phyloP scores from a whole-genome alignment of 2,797 vertebrate species.

The Trematomus bernacchii region DNA sequence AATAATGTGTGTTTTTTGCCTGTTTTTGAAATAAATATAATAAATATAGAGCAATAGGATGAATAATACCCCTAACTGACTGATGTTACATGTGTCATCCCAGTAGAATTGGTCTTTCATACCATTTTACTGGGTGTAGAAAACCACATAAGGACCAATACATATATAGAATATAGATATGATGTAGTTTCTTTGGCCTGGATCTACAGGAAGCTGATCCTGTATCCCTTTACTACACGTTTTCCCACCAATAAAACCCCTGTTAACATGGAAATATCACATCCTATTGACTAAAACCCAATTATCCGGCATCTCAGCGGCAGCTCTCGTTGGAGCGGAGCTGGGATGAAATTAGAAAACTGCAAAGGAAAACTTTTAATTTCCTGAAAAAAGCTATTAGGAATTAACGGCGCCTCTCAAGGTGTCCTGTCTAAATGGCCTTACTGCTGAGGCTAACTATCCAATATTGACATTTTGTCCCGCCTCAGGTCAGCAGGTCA shows the following conservation, averaged over 20 bases:
- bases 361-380: slow-evolving; percentile 51
- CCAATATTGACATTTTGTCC: slow-evolving; percentile 79
- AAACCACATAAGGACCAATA: slow-evolving; percentile 49
- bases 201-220: slow-evolving; percentile 19
- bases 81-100: slow-evolving; percentile 16
- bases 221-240: neutral
- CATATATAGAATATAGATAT: neutral
- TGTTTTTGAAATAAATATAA: neutral
- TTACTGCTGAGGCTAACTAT: slow-evolving; percentile 73
- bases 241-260: slow-evolving; percentile 13
- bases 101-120: slow-evolving; percentile 19
- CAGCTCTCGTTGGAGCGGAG: slow-evolving; percentile 14
- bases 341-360: slow-evolving; percentile 16
- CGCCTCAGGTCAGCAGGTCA: slow-evolving; percentile 78
- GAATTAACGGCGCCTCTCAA: slow-evolving; percentile 43
- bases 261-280: slow-evolving; percentile 41
- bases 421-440: slow-evolving; percentile 61
- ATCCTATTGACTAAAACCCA: slow-evolving; percentile 32
- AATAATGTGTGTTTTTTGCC: neutral
- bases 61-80: slow-evolving; percentile 6
- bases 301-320: slow-evolving; percentile 17
- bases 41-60: neutral
- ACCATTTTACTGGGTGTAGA: slow-evolving; percentile 28
- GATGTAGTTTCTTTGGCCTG: slow-evolving; percentile 6
- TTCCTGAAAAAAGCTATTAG: slow-evolving; percentile 43